A percentile compares a stretch with the other conserved stretches of the same genome.
Conservation (phyloP, 2,113 vertebrate genomes). For the Malurus alboscapulatus region DNA sequence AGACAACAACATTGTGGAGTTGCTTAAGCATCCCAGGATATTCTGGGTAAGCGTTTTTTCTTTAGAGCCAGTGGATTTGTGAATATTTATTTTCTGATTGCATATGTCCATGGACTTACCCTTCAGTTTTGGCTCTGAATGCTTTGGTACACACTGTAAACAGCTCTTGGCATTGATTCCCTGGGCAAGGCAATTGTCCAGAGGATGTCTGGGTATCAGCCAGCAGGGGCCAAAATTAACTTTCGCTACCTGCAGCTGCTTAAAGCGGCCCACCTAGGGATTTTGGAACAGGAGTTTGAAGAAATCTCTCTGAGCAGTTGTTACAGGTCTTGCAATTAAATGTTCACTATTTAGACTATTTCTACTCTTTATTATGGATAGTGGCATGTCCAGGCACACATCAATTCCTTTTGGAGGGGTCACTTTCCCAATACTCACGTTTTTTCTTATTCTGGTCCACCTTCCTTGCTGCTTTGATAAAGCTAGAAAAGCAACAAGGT, state of each 20-base stretch:
- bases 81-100: background rate
- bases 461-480: background rate
- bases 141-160: background rate
- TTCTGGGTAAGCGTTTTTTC: background rate
- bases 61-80: background rate
- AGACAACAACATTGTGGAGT: background rate
- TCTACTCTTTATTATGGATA: background rate
- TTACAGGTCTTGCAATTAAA: background rate
- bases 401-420: background rate
- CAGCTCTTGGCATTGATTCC: background rate
- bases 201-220: background rate
- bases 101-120: background rate
- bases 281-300: background rate
- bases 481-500: background rate
- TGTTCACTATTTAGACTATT: background rate
- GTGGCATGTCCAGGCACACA: background rate
- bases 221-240: background rate
- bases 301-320: fast-evolving
- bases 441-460: background rate
- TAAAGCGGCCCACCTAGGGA: background rate
- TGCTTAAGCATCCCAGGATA: background rate
- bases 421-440: background rate
- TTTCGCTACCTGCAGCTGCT: background rate
- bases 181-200: background rate
- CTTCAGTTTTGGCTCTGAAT: background rate